Conservation (phyloP, 1,140 invertebrate species). For the Nasonia giraulti region DNA sequence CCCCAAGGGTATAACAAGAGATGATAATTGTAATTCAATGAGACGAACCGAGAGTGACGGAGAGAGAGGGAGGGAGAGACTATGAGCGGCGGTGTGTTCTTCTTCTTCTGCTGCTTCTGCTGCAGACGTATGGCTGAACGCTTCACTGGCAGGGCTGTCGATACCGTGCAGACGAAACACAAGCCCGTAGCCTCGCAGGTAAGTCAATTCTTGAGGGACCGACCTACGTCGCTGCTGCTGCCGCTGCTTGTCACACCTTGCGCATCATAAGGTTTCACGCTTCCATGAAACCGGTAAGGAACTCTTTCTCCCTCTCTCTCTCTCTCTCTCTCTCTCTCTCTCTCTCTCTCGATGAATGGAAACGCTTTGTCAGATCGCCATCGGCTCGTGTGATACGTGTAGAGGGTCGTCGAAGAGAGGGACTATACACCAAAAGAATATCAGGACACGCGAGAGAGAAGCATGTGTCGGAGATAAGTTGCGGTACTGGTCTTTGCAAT, state of each 20-base stretch:
- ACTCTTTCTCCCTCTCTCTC: constrained; percentile 22
- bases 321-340: constrained; percentile 4
- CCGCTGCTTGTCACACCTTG: constrained; percentile 57
- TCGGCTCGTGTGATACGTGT: background rate
- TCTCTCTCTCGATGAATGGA: constrained; percentile 15
- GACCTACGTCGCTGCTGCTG: background rate
- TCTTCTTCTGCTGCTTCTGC: too few species aligned
- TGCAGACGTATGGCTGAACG: constrained; percentile 50
- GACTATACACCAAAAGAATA: background rate
- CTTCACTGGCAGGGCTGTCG: constrained; percentile 47
- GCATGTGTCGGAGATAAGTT: constrained; percentile 4
- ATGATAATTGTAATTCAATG: constrained; percentile 57
- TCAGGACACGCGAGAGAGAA: background rate
- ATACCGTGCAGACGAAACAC: constrained; percentile 46
- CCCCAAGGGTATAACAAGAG: constrained; percentile 29
- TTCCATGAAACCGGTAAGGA: constrained; percentile 58
- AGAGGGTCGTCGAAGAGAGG: background rate
- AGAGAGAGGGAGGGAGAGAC: constrained; percentile 10
- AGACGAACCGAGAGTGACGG: constrained; percentile 54
- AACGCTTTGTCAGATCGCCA: constrained; percentile 41
- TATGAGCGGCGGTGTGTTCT: background rate
- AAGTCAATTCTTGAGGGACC: constrained; percentile 57
- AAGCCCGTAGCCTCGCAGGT: constrained; percentile 38
- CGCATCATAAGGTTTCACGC: constrained; percentile 61
- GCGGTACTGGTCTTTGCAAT: background rate